These are phyloP conservation scores for Nyctibius bracteatus DNA, from an alignment of 2,113 vertebrate species.

Conservation along the genomic window DNA sequence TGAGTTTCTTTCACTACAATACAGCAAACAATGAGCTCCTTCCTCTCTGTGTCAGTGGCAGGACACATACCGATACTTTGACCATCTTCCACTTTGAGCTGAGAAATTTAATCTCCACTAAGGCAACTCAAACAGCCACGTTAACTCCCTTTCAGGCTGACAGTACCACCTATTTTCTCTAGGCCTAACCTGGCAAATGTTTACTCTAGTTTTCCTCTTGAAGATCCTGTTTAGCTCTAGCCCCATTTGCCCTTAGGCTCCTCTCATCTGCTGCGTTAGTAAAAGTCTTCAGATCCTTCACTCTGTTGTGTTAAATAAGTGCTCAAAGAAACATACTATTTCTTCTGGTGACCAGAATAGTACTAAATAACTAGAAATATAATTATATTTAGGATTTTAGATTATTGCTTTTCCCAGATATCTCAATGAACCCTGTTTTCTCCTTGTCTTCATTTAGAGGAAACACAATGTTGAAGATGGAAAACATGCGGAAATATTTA, in stretches of 20 bases:
- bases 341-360: not conserved
- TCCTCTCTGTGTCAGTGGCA: not conserved
- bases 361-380: not conserved
- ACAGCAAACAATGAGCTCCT: not conserved
- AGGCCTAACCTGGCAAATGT: not conserved
- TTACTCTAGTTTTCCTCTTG: not conserved
- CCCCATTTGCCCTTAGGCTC: not conserved
- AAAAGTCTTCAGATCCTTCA: not conserved
- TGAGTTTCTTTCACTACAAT: not conserved
- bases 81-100: not conserved
- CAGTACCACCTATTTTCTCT: not conserved
- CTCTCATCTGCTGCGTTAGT: not conserved
- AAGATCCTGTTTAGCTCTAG: not conserved
- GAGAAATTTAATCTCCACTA: not conserved
- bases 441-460: not conserved
- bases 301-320: not conserved
- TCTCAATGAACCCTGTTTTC: not conserved
- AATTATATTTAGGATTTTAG: not conserved
- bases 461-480: not conserved
- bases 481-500: not conserved
- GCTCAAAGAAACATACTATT: not conserved
- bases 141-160: not conserved
- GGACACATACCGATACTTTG: fast-evolving
- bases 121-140: not conserved
- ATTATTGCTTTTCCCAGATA: not conserved